Base-by-base conservation (phyloP, 2,888 invertebrate species). In the Oithona nana region DNA sequence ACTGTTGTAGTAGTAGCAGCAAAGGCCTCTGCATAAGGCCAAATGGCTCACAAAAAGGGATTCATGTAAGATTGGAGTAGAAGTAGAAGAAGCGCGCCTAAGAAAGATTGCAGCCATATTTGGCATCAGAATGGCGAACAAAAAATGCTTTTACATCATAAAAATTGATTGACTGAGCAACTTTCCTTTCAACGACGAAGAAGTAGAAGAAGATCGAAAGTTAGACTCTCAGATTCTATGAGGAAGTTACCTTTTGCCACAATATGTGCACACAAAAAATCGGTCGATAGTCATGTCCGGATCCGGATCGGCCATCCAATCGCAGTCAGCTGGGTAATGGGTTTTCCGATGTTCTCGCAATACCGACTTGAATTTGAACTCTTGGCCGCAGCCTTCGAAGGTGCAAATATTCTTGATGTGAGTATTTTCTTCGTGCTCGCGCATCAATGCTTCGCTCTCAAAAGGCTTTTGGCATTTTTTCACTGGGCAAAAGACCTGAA, bases 191-290 rank as follows among this genome's bases (percentile, higher is more conserved):
- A n/a, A n/a, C n/a, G n/a, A n/a, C n/a, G n/a, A n/a, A n/a, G n/a
- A n/a, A n/a, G n/a, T n/a, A n/a, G n/a, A n/a, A n/a, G n/a, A n/a
- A n/a, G n/a, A n/a, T n/a, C n/a, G n/a, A n/a, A n/a, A n/a, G n/a
- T n/a, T n/a, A n/a, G n/a, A n/a, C n/a, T n/a, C n/a, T n/a, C n/a
- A n/a, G n/a, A n/a, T n/a, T n/a, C n/a, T n/a, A n/a, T n/a, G n/a
- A n/a, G n/a, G n/a, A n/a, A n/a, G 13, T 20, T 24, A 54, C 54
- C 26, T 54, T 54, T 54, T 54, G 54, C 54, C 54, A 24, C 54
- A 54, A 22, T 24, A 54, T 13, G 54, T 20, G 24, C 54, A 54
- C 13, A 54, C 26, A 26, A 54, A 54, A 20, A 54, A 24, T 2
- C 26, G 54, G 16, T 39, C 39, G 16, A 39, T 39, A 16, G 39